Evolutionary conservation across 2,888 invertebrate genomes (phyloP), one percentile per base, ranked within the genome.

Genomic region (Lithophane leautieri): DNA sequence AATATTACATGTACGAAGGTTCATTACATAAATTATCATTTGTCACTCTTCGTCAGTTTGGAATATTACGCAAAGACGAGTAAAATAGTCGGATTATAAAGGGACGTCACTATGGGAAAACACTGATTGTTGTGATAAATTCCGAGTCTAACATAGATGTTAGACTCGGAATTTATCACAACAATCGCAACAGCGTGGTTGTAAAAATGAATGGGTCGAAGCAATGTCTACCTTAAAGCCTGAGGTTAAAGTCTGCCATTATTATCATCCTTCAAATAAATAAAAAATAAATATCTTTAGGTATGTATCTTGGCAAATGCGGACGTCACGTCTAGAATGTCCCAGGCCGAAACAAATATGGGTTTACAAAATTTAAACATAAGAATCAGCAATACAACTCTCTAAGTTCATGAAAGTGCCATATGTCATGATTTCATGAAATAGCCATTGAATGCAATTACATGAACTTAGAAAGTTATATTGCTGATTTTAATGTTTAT

Each of bases 221-320:
- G 6, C 16, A 40, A 8, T 22, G 1, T 50, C 14, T 9, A 52
- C n/a, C 14, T 16, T 42, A 14, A 22, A 61, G 28, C 16, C 40
- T 28, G 2, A 28, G 28, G 28, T 28, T 28, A 28, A 28, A 28
- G 34, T 34, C 34, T 61, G 28, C 12, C 40, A n/a, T 22, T 44
- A 7, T 67, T 28, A 74, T 76, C 47, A 66, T 67, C 62, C 19
- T 22, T 8, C 16, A 62, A 47, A 74, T 47, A 50, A 62, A 61
- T 25, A 40, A 63, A 44, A 28, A 28, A 22, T 22, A 9, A 28
- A 47, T 34, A 0, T 44, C 8, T 16, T 16, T 7, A 28, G n/a
- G n/a, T n/a, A n/a, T 28, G 34, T 34, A 34, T 34, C 2, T 34
- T 34, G 44, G 63, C 19, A 44, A 58, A 73, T 19, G 58, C 44